Evolutionary conservation across 2,888 invertebrate species (phyloP).

Genomic region (Lordiphosa fenestrarum): DNA sequence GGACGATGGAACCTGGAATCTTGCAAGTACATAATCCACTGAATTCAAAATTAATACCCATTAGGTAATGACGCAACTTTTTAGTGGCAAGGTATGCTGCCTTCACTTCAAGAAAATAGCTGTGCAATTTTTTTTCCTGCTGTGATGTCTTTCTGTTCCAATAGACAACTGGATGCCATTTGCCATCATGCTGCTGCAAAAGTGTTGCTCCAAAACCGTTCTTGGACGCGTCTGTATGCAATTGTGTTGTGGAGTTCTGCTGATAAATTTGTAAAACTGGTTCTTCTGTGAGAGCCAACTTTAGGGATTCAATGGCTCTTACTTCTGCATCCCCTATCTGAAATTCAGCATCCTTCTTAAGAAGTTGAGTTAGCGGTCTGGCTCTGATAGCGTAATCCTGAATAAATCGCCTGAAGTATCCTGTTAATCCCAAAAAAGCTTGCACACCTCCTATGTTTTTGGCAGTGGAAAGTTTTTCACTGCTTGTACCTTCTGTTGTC

Average conservation of each 20-base stretch:
- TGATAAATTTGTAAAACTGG: too few relatives aligned
- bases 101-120: neutral
- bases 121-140: conserved; percentile 5
- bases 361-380: too few relatives aligned
- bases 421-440: neutral
- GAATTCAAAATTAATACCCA: conserved; percentile 38
- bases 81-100: conserved; percentile 19
- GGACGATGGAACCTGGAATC: conserved; percentile 43
- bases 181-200: too few relatives aligned
- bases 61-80: conserved; percentile 51
- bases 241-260: neutral
- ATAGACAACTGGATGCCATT: conserved; percentile 1
- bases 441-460: too few relatives aligned
- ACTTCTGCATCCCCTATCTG: neutral
- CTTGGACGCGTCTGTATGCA: too few relatives aligned
- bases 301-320: too few relatives aligned
- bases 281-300: neutral
- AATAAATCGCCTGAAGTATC: neutral
- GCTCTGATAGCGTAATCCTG: neutral
- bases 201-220: too few relatives aligned
- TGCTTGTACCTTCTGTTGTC: neutral
- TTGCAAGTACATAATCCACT: conserved; percentile 31
- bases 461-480: too few relatives aligned
- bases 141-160: conserved; percentile 43
- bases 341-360: neutral